Evolutionary conservation across 2,113 vertebrate genomes (phyloP).

Genomic region (Numida meleagris): DNA sequence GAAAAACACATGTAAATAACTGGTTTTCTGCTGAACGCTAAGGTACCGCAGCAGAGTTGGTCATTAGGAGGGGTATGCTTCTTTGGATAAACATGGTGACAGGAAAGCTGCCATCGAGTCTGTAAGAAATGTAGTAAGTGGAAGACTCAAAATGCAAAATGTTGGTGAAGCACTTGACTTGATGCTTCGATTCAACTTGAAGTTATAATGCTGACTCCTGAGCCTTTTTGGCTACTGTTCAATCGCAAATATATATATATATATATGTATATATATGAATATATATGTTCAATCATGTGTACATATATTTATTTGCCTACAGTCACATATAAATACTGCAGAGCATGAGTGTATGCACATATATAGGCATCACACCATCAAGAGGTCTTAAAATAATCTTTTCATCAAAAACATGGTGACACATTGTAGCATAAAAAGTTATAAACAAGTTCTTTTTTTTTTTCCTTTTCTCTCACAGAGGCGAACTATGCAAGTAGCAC

Average conservation of each 20-base stretch:
- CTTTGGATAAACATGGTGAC: neutral
- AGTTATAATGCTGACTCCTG: neutral
- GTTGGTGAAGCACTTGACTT: neutral
- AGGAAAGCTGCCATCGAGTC: neutral
- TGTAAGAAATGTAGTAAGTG: neutral
- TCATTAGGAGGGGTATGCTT: neutral
- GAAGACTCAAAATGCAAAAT: neutral
- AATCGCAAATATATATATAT: neutral
- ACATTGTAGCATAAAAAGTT: neutral
- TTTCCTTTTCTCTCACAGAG: conserved; percentile 78
- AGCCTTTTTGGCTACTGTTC: neutral
- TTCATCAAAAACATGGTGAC: neutral
- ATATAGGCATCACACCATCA: neutral
- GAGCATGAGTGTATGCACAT: neutral
- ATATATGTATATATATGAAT: neutral
- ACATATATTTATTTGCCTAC: neutral
- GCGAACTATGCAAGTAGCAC: conserved; percentile 97
- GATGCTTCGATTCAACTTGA: neutral
- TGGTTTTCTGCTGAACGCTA: neutral
- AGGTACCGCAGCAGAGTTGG: neutral
- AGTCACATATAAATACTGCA: neutral
- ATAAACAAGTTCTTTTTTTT: neutral
- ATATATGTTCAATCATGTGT: neutral
- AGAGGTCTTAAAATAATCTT: neutral
- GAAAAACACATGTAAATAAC: neutral